Evolutionary conservation across 2,888 invertebrate species (phyloP).

Genomic region (Merodon equestris): DNA sequence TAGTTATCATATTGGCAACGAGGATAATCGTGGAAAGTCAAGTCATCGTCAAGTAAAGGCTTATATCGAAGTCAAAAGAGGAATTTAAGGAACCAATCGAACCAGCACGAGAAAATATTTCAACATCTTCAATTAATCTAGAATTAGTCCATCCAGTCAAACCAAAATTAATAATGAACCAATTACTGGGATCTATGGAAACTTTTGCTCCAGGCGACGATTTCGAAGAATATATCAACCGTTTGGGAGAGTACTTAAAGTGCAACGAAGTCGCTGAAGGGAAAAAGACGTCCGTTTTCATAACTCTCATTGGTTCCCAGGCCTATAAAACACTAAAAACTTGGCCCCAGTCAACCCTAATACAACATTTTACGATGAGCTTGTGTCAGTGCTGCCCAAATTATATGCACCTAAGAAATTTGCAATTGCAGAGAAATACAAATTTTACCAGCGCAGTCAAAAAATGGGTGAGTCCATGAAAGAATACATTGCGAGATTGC

Average conservation of each 20-base stretch:
- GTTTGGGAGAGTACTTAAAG: constrained; percentile 20
- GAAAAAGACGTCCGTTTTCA: constrained; percentile 27
- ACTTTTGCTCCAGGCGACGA: constrained; percentile 31
- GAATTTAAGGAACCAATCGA: no score
- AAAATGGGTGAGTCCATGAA: constrained; percentile 2
- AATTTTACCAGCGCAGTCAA: constrained; percentile 30
- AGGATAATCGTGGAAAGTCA: no score
- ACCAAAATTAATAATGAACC: constrained; percentile 1
- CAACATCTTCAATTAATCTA: no score
- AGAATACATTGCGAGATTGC: constrained; percentile 23
- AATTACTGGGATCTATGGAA: constrained; percentile 6
- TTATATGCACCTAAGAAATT: constrained; percentile 21
- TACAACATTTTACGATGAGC: no score
- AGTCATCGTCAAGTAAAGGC: no score
- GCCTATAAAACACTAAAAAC: constrained; percentile 26
- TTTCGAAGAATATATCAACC: constrained; percentile 33
- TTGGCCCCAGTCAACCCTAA: constrained; percentile 7
- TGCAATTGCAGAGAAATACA: constrained; percentile 24
- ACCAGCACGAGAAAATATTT: no score
- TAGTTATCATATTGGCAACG: no score
- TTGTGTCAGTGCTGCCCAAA: constrained; percentile 2
- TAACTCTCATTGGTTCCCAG: constrained; percentile 26
- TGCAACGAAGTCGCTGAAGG: constrained; percentile 24
- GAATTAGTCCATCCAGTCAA: no score
- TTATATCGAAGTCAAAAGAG: no score